Base-by-base conservation (phyloP, 2,113 vertebrate species). In the Nothocercus nigrocapillus region DNA sequence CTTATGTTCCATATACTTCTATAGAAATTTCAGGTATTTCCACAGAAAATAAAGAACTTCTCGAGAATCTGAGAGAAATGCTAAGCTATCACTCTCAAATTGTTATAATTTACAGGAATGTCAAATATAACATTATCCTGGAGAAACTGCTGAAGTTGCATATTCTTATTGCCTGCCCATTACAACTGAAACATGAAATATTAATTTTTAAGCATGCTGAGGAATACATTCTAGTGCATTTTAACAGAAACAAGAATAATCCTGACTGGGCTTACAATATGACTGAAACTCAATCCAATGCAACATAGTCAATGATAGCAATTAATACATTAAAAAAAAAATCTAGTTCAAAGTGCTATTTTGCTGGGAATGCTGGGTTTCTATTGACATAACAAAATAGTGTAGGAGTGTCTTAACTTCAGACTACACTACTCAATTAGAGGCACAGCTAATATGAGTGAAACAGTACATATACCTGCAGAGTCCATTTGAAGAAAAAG, bases 361-460 rank as follows among this genome's bases (percentile, higher is more conserved):
- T 69, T 47, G 18, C 40, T 89, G 89, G 59, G 24, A 89, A 94
- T 81, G 36, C 70, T 53, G 81, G 32, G n/a, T 85, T 93, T 67
- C 74, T 63, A 86, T 67, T 92, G 88, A 90, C 18, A 61, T 68
- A 93, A 59, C 68, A 24, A 75, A 81, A 68, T 44, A 21, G 90
- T 47, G 42, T 70, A 95, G 73, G 92, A 94, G 38, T 94, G 89
- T 95, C 91, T 96, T 59, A 93, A 94, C 96, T 95, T 96, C 86
- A 96, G 74, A 91, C 19, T 67, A 90, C 81, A 95, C 42, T 95
- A 95, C 51, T 93, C 80, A 85, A 77, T 59, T 95, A 94, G 66
- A 94, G 83, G 88, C 84, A 91, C 90, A 89, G 51, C 34, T 91
- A 94, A 22, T 54, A 47, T 32, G 51, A 42, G 40, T 58, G 75